phyloP scores from a whole-genome alignment of 2,888 invertebrate genomes.

The Monoplex corrugatus region DNA sequence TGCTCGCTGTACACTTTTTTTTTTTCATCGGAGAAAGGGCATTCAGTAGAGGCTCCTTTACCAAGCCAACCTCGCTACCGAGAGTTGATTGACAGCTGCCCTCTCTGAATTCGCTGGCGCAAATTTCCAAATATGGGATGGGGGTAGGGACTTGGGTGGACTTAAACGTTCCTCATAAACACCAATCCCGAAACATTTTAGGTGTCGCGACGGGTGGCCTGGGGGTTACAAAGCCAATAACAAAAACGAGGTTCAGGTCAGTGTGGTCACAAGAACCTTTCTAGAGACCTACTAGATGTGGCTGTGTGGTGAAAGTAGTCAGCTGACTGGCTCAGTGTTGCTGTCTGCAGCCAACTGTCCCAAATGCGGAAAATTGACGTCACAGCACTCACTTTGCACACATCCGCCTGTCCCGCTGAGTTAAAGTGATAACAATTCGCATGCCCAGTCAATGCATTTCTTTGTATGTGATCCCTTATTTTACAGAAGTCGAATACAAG shows the following conservation, averaged over 20 bases:
- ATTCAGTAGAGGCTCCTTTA: no score
- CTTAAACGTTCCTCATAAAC: background rate
- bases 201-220: background rate
- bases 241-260: background rate
- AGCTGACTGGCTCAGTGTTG: constrained; percentile 1
- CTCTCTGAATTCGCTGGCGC: constrained; percentile 54
- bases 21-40: no score
- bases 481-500: background rate
- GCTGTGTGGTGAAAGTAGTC: background rate
- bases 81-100: constrained; percentile 56
- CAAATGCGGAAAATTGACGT: constrained; percentile 54
- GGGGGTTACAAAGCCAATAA: background rate
- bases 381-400: constrained; percentile 42
- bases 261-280: background rate
- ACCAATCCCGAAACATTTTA: background rate
- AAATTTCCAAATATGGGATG: constrained; percentile 59
- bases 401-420: constrained; percentile 47
- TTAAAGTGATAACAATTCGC: constrained; percentile 19
- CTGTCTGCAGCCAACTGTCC: constrained; percentile 51
- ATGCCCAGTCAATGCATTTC: background rate
- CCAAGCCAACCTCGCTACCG: constrained; percentile 7
- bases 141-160: constrained; percentile 37
- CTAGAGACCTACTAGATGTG: background rate
- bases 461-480: background rate
- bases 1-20: no score